phyloP scores from a whole-genome alignment of 2,888 invertebrate genomes.

The Exocentrus adspersus region DNA sequence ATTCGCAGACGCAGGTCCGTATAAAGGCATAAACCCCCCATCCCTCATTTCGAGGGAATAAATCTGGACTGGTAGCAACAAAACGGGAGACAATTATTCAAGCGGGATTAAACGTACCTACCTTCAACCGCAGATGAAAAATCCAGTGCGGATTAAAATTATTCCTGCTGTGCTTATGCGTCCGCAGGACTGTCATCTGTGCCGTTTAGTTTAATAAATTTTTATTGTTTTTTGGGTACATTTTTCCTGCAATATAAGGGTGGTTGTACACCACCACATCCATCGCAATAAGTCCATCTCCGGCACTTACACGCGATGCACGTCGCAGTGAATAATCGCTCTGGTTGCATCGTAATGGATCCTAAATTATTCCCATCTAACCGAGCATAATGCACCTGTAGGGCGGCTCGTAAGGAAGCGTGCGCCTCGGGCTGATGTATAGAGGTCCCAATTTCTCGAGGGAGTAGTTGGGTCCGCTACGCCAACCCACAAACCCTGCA shows the following conservation, averaged over 20 bases:
- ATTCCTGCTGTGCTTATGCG: slow-evolving; percentile 23
- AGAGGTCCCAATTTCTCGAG: slow-evolving; percentile 63
- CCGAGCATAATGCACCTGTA: slow-evolving; percentile 46
- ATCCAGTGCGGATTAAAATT: slow-evolving; percentile 29
- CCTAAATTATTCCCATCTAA: slow-evolving; percentile 27
- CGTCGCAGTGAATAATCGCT: slow-evolving; percentile 1
- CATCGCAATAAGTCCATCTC: not conserved
- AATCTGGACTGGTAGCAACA: not conserved
- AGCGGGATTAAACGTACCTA: slow-evolving; percentile 29
- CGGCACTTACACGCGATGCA: not conserved
- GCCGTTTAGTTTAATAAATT: slow-evolving; percentile 21
- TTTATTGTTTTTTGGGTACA: slow-evolving; percentile 22
- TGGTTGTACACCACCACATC: not conserved
- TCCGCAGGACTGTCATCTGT: slow-evolving; percentile 9
- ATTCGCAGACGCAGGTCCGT: too few species aligned
- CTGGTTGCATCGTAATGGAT: slow-evolving; percentile 24
- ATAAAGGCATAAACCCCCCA: not conserved
- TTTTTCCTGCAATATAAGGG: too few species aligned
- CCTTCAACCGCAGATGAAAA: slow-evolving; percentile 26
- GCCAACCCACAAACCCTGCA: slow-evolving; percentile 64
- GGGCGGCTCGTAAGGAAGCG: slow-evolving; percentile 57
- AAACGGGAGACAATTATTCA: slow-evolving; percentile 24
- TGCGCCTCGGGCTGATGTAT: slow-evolving; percentile 62
- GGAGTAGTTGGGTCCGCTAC: slow-evolving; percentile 58
- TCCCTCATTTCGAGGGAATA: not conserved